Conservation (phyloP, 2,113 vertebrate genomes). For the Malurus alboscapulatus region DNA sequence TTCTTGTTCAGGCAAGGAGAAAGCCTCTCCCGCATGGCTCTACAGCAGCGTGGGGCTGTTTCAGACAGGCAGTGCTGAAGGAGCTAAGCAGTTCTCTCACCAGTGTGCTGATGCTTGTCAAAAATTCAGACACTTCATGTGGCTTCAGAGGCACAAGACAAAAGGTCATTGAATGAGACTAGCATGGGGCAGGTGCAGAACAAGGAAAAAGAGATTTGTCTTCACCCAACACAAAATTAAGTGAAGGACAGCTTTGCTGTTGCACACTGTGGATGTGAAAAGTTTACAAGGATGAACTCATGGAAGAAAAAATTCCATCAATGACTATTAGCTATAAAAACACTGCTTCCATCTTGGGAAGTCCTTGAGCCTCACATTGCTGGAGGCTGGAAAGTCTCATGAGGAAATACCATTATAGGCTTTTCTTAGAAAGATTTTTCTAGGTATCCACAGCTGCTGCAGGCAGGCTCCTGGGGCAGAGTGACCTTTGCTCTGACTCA, state of each 20-base stretch:
- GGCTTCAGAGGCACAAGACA: neutral
- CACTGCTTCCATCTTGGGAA: slow-evolving; percentile 10
- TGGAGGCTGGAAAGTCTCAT: neutral
- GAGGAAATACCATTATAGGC: neutral
- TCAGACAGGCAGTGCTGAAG: neutral
- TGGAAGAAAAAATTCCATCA: neutral
- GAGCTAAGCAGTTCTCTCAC: neutral
- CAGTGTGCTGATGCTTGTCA: neutral
- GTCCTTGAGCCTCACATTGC: neutral
- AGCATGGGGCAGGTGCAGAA: neutral
- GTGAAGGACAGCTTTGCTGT: neutral
- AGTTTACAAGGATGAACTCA: neutral
- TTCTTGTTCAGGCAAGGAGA: neutral
- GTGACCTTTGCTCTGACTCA: neutral
- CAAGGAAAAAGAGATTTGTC: neutral
- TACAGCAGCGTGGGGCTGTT: neutral
- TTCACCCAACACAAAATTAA: neutral
- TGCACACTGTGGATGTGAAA: neutral
- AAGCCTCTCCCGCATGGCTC: rapidly evolving
- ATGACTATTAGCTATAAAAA: neutral
- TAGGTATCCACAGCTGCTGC: neutral
- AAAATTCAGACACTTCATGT: neutral
- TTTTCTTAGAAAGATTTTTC: neutral
- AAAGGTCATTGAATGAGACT: neutral
- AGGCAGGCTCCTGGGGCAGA: neutral